Evolutionary conservation across 2,888 invertebrate genomes (phyloP).

Genomic region (Platycheirus albimanus): DNA sequence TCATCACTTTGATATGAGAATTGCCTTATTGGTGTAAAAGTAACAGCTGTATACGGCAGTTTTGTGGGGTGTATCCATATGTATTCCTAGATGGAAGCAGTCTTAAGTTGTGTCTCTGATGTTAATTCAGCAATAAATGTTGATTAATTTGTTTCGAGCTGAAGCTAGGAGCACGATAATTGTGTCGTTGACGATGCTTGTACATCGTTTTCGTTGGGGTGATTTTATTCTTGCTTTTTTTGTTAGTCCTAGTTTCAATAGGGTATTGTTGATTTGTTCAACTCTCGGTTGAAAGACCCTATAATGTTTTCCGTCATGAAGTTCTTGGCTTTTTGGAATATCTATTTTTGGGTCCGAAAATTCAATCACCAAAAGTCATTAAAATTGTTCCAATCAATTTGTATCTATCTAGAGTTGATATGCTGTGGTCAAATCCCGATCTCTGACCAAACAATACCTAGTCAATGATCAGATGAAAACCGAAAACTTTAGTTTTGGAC

Average conservation of each 20-base stretch:
- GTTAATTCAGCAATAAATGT: slow-evolving; percentile 42
- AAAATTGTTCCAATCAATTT: too few relatives aligned
- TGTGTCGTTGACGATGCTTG: slow-evolving; percentile 32
- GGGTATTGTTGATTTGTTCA: not conserved
- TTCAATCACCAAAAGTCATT: too few relatives aligned
- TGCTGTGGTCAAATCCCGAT: too few relatives aligned
- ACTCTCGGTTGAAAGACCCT: not conserved
- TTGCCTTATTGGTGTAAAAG: slow-evolving; percentile 37
- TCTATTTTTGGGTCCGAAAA: too few relatives aligned
- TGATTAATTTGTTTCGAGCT: slow-evolving; percentile 59
- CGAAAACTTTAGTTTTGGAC: too few relatives aligned
- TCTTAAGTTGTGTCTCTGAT: slow-evolving; percentile 28
- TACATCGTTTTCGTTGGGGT: slow-evolving; percentile 13
- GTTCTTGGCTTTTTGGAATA: too few relatives aligned
- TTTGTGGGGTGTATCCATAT: slow-evolving; percentile 9
- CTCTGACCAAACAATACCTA: too few relatives aligned
- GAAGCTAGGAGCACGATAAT: slow-evolving; percentile 36
- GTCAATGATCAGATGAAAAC: too few relatives aligned
- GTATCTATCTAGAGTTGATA: too few relatives aligned
- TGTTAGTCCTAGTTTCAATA: not conserved
- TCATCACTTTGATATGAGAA: slow-evolving; percentile 67
- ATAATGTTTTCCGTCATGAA: too few relatives aligned
- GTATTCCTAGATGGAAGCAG: slow-evolving; percentile 22
- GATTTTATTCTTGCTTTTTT: not conserved
- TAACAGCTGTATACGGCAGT: not conserved